A percentile compares a stretch with the other conserved stretches of the same genome.
phyloP scores from a whole-genome alignment of 2,113 vertebrate genomes.

The Numida meleagris region DNA sequence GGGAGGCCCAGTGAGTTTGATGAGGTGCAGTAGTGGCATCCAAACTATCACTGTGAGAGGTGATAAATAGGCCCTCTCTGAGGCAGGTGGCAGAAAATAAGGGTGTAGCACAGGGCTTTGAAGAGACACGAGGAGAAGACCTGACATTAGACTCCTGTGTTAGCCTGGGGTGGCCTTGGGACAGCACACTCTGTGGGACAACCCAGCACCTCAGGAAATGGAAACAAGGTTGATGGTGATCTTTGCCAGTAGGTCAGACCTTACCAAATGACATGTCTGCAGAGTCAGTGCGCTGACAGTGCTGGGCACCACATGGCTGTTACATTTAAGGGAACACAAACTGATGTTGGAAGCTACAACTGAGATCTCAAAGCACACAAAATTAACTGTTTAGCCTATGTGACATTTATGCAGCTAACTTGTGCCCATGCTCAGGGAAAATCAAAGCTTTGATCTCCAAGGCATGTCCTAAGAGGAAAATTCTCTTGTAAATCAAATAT shows the following conservation, averaged over 20 bases:
- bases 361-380: background rate
- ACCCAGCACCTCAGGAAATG: fast-evolving
- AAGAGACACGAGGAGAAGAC: background rate
- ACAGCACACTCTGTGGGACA: background rate
- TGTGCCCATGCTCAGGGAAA: background rate
- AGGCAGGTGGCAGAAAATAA: background rate
- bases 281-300: background rate
- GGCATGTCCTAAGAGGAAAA: background rate
- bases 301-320: background rate
- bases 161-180: background rate
- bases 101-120: background rate
- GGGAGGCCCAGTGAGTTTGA: background rate
- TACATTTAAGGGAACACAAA: background rate
- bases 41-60: background rate
- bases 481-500: background rate
- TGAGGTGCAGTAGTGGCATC: background rate
- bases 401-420: background rate
- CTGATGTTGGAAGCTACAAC: background rate
- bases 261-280: background rate
- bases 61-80: background rate
- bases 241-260: background rate
- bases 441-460: background rate
- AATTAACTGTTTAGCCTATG: background rate
- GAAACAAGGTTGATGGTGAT: background rate
- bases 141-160: background rate